These are phyloP conservation scores for Caerostris extrusa DNA, from an alignment of 1,140 invertebrate species.

Conservation along the genomic window DNA sequence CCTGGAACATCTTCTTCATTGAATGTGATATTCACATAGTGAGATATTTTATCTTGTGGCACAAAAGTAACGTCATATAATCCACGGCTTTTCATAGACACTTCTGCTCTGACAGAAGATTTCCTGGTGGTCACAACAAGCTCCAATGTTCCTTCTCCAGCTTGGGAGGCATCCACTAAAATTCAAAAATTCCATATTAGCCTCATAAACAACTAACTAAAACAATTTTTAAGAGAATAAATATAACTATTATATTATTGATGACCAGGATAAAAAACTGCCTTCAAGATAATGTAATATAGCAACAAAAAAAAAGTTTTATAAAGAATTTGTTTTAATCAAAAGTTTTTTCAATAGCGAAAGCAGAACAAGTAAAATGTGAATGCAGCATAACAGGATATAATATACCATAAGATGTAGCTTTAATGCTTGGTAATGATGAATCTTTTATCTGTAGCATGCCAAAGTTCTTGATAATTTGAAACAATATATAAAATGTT, in stretches of 20 bases:
- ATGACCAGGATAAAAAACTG: neutral
- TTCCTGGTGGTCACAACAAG: conserved; percentile 95
- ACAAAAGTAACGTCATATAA: conserved; percentile 98
- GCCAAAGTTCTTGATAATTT: too few species aligned
- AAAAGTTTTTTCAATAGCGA: too few species aligned
- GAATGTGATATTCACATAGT: conserved; percentile 98
- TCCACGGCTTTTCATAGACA: conserved; percentile 93
- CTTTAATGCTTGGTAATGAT: too few species aligned
- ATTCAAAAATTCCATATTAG: neutral
- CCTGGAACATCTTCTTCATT: conserved; percentile 95
- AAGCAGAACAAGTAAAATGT: too few species aligned
- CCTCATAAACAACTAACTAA: neutral
- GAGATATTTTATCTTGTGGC: conserved; percentile 92
- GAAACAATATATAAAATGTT: too few species aligned
- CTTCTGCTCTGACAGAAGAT: conserved; percentile 85
- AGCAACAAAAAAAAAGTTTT: too few species aligned
- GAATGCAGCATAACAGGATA: too few species aligned
- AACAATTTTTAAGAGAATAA: neutral
- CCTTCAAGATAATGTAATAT: neutral
- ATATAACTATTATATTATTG: neutral
- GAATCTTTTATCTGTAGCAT: too few species aligned
- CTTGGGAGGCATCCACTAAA: conserved; percentile 95
- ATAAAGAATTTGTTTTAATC: too few species aligned
- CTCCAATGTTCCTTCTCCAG: conserved; percentile 97
- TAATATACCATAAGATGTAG: too few species aligned